A percentile compares a stretch with the other conserved stretches of the same genome.
Conservation (phyloP, 1,140 invertebrate genomes). For the Psix sp. region DNA sequence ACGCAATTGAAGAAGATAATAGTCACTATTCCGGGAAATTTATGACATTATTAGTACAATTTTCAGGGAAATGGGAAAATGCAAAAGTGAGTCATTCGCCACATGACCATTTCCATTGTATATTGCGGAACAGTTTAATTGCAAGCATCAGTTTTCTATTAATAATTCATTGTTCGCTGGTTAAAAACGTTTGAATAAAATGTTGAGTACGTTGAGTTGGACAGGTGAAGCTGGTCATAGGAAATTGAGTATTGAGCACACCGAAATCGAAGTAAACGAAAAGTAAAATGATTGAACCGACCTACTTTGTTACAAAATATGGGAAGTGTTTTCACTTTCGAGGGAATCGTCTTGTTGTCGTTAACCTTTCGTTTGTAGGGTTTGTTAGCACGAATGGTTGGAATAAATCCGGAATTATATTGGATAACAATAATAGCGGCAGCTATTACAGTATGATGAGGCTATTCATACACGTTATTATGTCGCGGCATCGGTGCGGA, state of each 20-base stretch:
- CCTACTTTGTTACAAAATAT: constrained; percentile 32
- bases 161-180: too few relatives aligned
- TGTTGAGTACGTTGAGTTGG: too few relatives aligned
- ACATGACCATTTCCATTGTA: too few relatives aligned
- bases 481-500: constrained; percentile 25
- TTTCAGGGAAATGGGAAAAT: too few relatives aligned
- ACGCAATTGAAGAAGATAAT: too few relatives aligned
- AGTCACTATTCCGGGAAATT: too few relatives aligned
- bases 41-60: too few relatives aligned
- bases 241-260: neutral
- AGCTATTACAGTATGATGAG: constrained; percentile 33
- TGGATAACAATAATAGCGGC: constrained; percentile 54
- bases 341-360: constrained; percentile 19
- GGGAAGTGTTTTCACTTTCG: constrained; percentile 30
- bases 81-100: too few relatives aligned
- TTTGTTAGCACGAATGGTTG: constrained; percentile 41
- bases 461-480: constrained; percentile 51
- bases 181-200: too few relatives aligned
- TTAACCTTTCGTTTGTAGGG: constrained; percentile 39
- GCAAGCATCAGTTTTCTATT: too few relatives aligned
- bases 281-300: constrained; percentile 27
- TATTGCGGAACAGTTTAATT: too few relatives aligned
- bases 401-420: constrained; percentile 55
- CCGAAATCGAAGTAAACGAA: constrained; percentile 1
- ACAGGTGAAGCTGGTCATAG: too few relatives aligned